These are phyloP conservation scores for Sapajus apella DNA, from an alignment of 2,113 vertebrate genomes.

Conservation along the genomic window DNA sequence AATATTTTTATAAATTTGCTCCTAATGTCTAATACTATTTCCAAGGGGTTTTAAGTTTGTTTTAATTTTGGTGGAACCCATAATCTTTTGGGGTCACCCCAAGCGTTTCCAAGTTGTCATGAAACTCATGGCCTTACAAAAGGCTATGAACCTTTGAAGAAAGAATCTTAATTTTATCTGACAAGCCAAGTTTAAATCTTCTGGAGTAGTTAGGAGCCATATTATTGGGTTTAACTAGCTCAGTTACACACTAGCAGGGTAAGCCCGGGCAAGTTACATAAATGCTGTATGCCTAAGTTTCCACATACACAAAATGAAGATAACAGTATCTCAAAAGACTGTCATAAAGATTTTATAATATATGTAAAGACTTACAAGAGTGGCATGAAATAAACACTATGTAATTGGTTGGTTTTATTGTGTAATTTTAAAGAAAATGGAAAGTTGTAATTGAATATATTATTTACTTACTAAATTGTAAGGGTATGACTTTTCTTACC, in stretches of 20 bases:
- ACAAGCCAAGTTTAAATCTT: neutral
- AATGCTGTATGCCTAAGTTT: neutral
- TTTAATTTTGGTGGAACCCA: neutral
- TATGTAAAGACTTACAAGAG: neutral
- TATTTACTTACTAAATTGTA: neutral
- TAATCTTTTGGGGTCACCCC: neutral
- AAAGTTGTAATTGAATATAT: neutral
- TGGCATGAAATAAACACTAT: neutral
- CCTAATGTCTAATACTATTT: neutral
- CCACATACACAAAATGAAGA: neutral
- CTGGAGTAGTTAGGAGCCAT: neutral
- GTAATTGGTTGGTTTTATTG: neutral
- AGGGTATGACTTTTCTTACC: conserved; percentile 81
- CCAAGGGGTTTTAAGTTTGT: neutral
- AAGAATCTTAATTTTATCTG: neutral
- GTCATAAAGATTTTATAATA: neutral
- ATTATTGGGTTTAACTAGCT: neutral
- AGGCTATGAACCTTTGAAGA: neutral
- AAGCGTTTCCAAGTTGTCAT: neutral
- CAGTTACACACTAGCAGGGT: neutral
- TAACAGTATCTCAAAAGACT: neutral
- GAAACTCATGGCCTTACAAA: neutral
- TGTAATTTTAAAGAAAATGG: neutral
- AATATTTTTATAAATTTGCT: neutral
- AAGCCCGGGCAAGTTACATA: neutral